Base-by-base conservation (phyloP, 2,113 vertebrate species). In the Struthio camelus region DNA sequence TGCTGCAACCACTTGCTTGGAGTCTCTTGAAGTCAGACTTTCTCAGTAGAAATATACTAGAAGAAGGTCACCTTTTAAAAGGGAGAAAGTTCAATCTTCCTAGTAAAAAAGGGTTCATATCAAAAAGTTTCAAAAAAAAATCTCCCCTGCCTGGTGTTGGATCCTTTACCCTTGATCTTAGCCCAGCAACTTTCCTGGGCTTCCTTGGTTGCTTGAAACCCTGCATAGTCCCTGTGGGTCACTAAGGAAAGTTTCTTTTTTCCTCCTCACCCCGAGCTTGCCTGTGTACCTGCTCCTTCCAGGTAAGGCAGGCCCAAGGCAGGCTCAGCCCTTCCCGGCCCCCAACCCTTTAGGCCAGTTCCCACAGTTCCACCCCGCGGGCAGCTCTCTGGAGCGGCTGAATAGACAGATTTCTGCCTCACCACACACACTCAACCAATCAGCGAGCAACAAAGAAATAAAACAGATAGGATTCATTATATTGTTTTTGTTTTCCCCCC, bases 341-440 rank as follows among this genome's bases (percentile, higher is more conserved):
- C 23, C n/a, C 62, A 73, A 30, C 0, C 3, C 6, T 75, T 86
- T 4, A 4, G 46, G 22, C 4, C 3, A 1, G 3, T 10, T 61
- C 65, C 62, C 64, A 9, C 0, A 0, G 2, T 71, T 8, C 66
- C 59, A 11, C 9, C 38, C 0, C 0, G 10, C 16, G 19, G 22
- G 17, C 32, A 79, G 24, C 3, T 32, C 34, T 61, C 0, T 0
- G 9, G 2, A 78, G 5, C 6, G 70, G 28, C 8, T 81, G 56
- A 54, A 36, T 7, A 79, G 28, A 23, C 11, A 94, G 46, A 2
- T 1, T 46, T 76, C 13, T 38, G 64, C 19, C n/a, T 25, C 20
- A 27, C n/a, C 25, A 30, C 17, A 20, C 22, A 18, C 27, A 22
- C 18, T 72, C n/a, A 27, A 36, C 38, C 25, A 42, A 38, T 10